Evolutionary conservation across 2,113 vertebrate species (phyloP), one percentile per base, ranked within the genome.

Genomic region (Pollimyrus isidori): DNA sequence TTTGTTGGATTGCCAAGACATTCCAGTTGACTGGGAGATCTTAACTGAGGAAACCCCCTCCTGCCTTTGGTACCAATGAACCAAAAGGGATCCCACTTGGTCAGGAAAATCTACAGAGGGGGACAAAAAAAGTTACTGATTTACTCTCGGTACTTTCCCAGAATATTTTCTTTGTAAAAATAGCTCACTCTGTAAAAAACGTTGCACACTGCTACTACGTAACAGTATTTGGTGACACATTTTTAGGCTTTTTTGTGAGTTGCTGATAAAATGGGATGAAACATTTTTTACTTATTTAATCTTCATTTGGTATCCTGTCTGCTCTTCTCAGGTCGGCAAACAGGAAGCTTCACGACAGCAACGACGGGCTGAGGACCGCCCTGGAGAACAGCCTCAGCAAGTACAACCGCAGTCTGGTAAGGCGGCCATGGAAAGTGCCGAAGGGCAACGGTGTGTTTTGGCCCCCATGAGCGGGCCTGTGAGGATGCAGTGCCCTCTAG

Each of bases 281-380:
- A 21, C 21, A 45, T 45, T 48, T 48, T 48, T 48, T 13, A 21
- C 5, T 84, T 48, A 39, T 48, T 45, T n/a, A 9, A 21, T 48
- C 21, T 9, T 21, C 21, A 4, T 2, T 23, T 11, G 45, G 82
- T 26, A 45, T 87, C 7, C 3, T 10, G 88, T 19, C 89, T 91
- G 15, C 45, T 91, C 80, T 90, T 35, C 89, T 45, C 88, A 98
- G 97, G 84, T 96, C 95, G 91, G 96, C 97, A 88, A 97, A 98
- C 89, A 94, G 97, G 92, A 97, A 97, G 90, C 93, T 98, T 10
- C 96, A 97, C 88, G 97, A 98, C 94, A 97, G 96, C 92, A 98
- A 98, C 0, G 97, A 98, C 65, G 95, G 96, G 39, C 94, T 98
- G 39, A 94, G 97, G 85, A 95, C 87, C 52, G 93, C 96, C 11